Evolutionary conservation across 2,113 vertebrate species (phyloP).

Genomic region (Pogona vitticeps): DNA sequence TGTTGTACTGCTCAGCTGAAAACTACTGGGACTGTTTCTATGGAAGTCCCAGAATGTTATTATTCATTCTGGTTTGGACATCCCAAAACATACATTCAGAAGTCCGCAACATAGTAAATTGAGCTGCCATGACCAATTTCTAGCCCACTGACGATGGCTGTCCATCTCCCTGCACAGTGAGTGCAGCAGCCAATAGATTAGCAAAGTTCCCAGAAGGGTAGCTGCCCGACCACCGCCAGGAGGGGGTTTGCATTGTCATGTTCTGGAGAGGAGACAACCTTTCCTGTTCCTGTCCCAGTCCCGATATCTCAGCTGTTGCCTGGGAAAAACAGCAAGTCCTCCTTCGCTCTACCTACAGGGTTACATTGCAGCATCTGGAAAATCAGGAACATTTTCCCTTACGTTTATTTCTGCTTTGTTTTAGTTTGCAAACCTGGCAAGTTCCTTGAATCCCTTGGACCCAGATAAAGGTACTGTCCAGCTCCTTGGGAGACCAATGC

Average conservation of each 20-base stretch:
- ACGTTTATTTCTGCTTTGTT: conserved; percentile 9
- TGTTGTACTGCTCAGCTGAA: not conserved
- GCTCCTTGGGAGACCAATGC: too few species aligned
- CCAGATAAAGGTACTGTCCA: conserved; percentile 83
- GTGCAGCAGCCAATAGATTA: not conserved
- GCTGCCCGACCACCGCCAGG: not conserved
- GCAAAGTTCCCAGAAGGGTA: too few species aligned
- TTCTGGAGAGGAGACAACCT: not conserved
- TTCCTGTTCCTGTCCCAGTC: not conserved
- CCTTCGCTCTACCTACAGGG: too few species aligned
- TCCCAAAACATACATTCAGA: too few species aligned
- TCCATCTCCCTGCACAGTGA: not conserved
- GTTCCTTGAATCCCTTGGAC: conserved; percentile 79
- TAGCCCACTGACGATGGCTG: not conserved
- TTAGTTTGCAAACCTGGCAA: conserved; percentile 85
- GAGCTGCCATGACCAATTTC: not conserved
- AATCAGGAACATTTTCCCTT: not conserved
- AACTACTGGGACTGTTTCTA: not conserved
- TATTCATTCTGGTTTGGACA: not conserved
- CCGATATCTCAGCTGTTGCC: not conserved
- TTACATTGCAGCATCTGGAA: too few species aligned
- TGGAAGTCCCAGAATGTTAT: not conserved
- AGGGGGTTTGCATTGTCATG: too few species aligned
- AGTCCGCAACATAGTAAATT: not conserved
- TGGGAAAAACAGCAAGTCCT: not conserved